Base-by-base conservation (phyloP, 2,113 vertebrate species). In the Chloebia gouldiae region DNA sequence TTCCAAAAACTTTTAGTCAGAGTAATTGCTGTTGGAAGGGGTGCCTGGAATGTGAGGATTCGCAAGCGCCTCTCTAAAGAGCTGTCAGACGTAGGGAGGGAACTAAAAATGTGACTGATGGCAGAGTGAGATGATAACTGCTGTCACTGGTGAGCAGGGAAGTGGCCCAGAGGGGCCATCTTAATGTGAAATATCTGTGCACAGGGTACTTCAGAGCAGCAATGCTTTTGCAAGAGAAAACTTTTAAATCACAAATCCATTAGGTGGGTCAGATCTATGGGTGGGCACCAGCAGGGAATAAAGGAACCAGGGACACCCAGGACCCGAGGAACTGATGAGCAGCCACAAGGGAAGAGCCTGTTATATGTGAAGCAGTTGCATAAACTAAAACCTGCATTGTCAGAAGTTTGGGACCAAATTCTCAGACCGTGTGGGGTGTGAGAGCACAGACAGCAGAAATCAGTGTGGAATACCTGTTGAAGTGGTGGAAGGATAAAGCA, bases 201-300 rank as follows among this genome's bases (percentile, higher is more conserved):
- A n/a, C 30, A 44, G 23, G 24, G 16, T 59, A 11, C 83, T 71
- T 45, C 54, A 71, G 59, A 82, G 54, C 39, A 76, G 33, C 7
- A 45, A 40, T 28, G 49, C 15, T 14, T 79, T 51, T 61, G 27
- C 66, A 66, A 57, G 73, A 59, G 68, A 64, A 76, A 78, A 33
- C 18, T n/a, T 8, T 35, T 53, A 13, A 24, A 56, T n/a, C 15
- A 54, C 4, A 0, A 8, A 31, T 21, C 51, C 69, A 0, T 80
- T 60, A 44, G 47, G 31, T 60, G 35, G 64, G 19, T 39, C 24
- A n/a, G 61, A 23, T 53, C 30, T 7, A 28, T 9, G 49, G 73
- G 42, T 57, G 51, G 81, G 44, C 4, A 2, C 37, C 60, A 47
- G 25, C 10, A 79, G 44, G 64, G 42, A 72, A 44, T 40, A 18